Conservation (phyloP, 2,113 vertebrate species). For the Prinia subflava region DNA sequence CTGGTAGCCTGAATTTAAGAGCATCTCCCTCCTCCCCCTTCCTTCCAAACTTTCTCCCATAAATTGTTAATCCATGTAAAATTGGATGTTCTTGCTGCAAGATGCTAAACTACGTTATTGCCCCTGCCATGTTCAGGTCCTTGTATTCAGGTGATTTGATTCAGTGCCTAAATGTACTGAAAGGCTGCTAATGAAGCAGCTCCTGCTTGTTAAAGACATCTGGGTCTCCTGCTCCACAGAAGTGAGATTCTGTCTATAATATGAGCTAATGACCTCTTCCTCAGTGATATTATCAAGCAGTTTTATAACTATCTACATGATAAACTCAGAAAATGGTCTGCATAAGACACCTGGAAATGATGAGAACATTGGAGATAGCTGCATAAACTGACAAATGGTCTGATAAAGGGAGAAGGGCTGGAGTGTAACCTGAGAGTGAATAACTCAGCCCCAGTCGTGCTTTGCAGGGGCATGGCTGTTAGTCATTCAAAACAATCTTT, state of each 20-base stretch:
- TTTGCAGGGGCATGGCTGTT: conserved; percentile 15
- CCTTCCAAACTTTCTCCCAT: background rate
- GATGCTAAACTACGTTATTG: background rate
- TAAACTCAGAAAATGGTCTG: background rate
- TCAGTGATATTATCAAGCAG: background rate
- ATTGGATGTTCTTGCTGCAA: background rate
- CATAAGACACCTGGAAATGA: background rate
- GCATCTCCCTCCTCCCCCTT: background rate
- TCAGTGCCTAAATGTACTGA: background rate
- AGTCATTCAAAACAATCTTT: conserved; percentile 35
- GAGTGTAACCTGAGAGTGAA: background rate
- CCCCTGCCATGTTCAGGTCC: background rate
- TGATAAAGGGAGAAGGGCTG: background rate
- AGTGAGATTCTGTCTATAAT: background rate
- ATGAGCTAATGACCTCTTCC: background rate
- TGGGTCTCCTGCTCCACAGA: background rate
- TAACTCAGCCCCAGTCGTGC: background rate
- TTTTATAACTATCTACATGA: background rate
- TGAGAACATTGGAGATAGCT: background rate
- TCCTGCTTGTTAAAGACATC: background rate
- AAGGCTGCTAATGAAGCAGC: background rate
- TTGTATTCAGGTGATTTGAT: background rate
- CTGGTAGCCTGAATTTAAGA: background rate
- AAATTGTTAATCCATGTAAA: conserved; percentile 3
- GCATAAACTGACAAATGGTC: background rate